Conservation (phyloP, 2,888 invertebrate genomes). For the Panzeria rudis region DNA sequence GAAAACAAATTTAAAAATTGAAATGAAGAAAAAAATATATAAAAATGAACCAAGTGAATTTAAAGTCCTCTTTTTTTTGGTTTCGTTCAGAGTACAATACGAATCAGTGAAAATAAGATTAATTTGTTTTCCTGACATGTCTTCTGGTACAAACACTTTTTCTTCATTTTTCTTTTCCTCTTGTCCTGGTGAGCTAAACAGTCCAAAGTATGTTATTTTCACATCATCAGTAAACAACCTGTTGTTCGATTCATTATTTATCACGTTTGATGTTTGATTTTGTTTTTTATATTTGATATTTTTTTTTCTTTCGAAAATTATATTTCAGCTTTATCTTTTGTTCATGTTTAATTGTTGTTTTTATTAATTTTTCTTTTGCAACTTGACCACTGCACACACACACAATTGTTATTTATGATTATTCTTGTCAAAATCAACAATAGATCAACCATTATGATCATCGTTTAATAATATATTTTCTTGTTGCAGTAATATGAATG, state of each 20-base stretch:
- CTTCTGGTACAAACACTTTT: constrained; percentile 47
- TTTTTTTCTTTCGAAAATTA: constrained; percentile 22
- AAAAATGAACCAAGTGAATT: constrained; percentile 36
- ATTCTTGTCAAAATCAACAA: constrained; percentile 74
- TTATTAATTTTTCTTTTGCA: constrained; percentile 42
- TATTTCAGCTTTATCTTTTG: constrained; percentile 56
- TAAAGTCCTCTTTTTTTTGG: constrained; percentile 42
- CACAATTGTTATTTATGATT: constrained; percentile 64
- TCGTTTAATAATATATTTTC: constrained; percentile 60
- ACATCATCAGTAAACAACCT: constrained; percentile 76
- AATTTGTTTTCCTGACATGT: constrained; percentile 74
- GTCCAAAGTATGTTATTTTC: constrained; percentile 70
- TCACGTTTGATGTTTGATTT: constrained; percentile 56
- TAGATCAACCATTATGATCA: constrained; percentile 70
- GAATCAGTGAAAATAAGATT: constrained; percentile 74
- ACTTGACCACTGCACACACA: constrained; percentile 55
- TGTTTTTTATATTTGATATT: constrained; percentile 30
- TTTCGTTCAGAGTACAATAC: constrained; percentile 36
- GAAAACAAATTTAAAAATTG: constrained; percentile 59
- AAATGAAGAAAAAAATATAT: constrained; percentile 14
- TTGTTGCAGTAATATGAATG: background rate
- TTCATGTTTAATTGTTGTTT: constrained; percentile 68
- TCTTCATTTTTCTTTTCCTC: constrained; percentile 15
- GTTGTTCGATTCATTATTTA: constrained; percentile 74
- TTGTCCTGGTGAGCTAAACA: constrained; percentile 49